Evolutionary conservation across 2,113 vertebrate genomes (phyloP), one percentile per base, ranked within the genome.

Genomic region (Ondatra zibethicus): DNA sequence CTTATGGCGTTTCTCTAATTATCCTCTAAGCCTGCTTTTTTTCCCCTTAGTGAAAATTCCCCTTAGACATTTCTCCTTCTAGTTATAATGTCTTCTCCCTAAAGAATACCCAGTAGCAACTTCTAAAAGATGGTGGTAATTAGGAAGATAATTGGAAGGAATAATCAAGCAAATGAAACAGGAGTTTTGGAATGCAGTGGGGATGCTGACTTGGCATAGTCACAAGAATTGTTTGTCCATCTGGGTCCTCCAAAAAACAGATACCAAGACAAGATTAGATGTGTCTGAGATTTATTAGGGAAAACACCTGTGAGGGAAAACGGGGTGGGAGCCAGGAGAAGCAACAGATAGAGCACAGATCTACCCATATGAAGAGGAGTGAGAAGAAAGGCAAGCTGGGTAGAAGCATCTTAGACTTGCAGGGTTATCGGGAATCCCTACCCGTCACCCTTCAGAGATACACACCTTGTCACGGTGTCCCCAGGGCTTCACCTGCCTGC

Each of bases 281-380:
- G 76, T 84, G 63, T n/a, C 58, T 72, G 47, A 87, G 75, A 91
- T 91, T 96, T 94, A 77, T 88, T 81, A 61, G 52, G 55, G 92
- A 82, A 93, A 92, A 88, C 31, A 65, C 31, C 91, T 92, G 80
- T 58, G 65, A 87, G 76, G 85, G 86, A 80, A 85, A 87, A 55
- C 2, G 36, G 77, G 76, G 8, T 3, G 0, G 45, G 29, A 66
- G 61, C 89, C 93, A 88, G 84, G 76, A 86, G 45, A 58, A 42
- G 63, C 39, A 0, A 16, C 85, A 17, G 68, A 10, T 16, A 3
- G 23, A 70, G 55, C 63, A 47, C 55, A 84, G 25, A 21, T 61
- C 66, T 61, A 58, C 63, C 66, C 31, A 2, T 2, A 21, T 5
- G 3, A 73, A 92, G 76, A 61, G 47, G 55, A 75, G 0, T 19